Evolutionary conservation across 2,888 invertebrate genomes (phyloP).

Genomic region (Tipula unca): DNA sequence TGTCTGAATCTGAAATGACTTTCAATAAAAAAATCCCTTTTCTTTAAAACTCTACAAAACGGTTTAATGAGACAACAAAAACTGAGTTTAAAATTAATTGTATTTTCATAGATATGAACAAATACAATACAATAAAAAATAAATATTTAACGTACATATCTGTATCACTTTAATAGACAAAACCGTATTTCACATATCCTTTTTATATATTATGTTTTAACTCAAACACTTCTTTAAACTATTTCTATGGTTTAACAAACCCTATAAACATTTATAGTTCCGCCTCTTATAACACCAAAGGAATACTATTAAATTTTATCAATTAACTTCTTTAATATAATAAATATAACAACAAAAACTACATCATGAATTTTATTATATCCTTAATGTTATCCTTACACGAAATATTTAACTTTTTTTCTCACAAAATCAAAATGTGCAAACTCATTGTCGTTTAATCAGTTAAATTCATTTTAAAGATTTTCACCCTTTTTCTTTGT

Average conservation of each 20-base stretch:
- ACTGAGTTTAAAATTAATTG: not conserved
- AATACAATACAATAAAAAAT: not conserved
- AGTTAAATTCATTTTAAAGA: not conserved
- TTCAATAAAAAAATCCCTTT: not conserved
- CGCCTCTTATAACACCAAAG: not conserved
- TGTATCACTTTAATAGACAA: not conserved
- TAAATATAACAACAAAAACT: slow-evolving; percentile 1
- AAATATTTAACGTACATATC: not conserved
- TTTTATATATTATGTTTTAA: not conserved
- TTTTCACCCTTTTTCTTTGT: not conserved
- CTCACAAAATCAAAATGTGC: not conserved
- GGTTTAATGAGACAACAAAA: not conserved
- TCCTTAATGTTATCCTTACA: slow-evolving; percentile 16
- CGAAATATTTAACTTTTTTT: not conserved
- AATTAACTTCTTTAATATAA: not conserved
- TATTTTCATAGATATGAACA: not conserved
- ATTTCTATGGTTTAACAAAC: slow-evolving; percentile 17
- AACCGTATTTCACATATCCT: not conserved
- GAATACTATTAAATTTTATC: not conserved
- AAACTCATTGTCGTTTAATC: slow-evolving; percentile 18
- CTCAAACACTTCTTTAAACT: not conserved
- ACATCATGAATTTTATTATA: slow-evolving; percentile 9
- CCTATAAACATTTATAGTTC: slow-evolving; percentile 19
- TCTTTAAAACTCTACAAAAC: not conserved
- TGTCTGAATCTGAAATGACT: not conserved